Evolutionary conservation across 2,888 invertebrate species (phyloP).

Genomic region (Luperina nickerlii): DNA sequence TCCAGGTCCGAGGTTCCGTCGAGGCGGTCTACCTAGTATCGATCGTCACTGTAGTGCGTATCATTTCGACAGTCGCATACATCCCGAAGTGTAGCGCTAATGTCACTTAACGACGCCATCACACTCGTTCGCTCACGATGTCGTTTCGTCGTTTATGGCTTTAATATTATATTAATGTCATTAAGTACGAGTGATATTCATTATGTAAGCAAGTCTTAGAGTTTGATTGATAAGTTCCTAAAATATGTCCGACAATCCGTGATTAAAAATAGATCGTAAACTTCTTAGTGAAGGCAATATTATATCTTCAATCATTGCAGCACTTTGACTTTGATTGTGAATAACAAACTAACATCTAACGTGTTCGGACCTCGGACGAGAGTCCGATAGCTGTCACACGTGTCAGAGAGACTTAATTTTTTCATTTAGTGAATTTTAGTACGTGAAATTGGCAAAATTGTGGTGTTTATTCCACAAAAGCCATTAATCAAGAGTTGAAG

Average conservation of each 20-base stretch:
- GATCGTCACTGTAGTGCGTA: slow-evolving; percentile 3
- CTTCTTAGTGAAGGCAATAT: neutral
- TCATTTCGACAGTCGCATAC: slow-evolving; percentile 6
- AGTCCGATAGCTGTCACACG: no score
- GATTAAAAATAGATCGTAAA: neutral
- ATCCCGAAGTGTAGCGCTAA: slow-evolving; percentile 24
- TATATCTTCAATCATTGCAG: neutral
- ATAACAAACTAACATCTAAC: no score
- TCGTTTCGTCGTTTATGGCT: slow-evolving; percentile 10
- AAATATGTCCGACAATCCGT: neutral
- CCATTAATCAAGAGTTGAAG: no score
- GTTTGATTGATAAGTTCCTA: neutral
- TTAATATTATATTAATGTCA: slow-evolving; percentile 7
- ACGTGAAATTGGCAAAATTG: no score
- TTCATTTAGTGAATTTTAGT: no score
- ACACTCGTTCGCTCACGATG: slow-evolving; percentile 16
- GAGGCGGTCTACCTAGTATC: neutral
- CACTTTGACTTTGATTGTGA: neutral
- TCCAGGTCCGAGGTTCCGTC: neutral
- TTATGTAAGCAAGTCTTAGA: neutral
- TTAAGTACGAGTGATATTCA: slow-evolving; percentile 2
- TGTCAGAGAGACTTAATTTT: no score
- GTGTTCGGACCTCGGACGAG: no score
- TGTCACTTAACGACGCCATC: slow-evolving; percentile 28
- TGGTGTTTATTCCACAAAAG: no score